Base-by-base conservation (phyloP, 2,888 invertebrate species). In the Dynastes hyllus region DNA sequence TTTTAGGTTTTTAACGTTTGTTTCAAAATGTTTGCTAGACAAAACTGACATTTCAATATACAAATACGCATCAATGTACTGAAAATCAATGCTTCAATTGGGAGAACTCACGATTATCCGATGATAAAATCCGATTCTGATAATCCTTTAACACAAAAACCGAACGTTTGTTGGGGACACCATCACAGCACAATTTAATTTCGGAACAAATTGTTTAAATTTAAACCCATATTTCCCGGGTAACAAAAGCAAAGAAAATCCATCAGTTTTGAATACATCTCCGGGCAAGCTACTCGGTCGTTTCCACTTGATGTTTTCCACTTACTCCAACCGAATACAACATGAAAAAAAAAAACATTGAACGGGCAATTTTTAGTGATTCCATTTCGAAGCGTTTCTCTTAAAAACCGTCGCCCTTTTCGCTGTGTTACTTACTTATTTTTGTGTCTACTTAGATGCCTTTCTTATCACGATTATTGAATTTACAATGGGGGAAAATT, bases 211-310 rank as follows among this genome's bases (percentile, higher is more conserved):
- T 66, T 40, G 3, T 9, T 66, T 66, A 66, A 66, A n/a, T n/a
- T 66, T n/a, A 66, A 66, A 40, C 9, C 55, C 55, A n/a, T 55
- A 55, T 55, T 55, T 66, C n/a, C 40, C 40, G 40, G n/a, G 40
- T 45, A 16, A 40, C 16, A 2, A 40, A 40, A n/a, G n/a, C 16
- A 0, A n/a, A 9, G 66, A 9, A 66, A 66, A 66, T 40, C 40
- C 16, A 4, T 55, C n/a, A 55, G 37, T 37, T 37, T 66, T 37
- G 6, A 66, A 32, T 40, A 6, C 65, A 66, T 40, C n/a, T 13
- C 16, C 11, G 16, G 0, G 1, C 40, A 13, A 16, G 8, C n/a
- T 13, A 66, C 66, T 16, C 40, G n/a, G 13, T 45, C 40, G 40
- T 66, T 66, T 40, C 40, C 22, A n/a, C 8, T 66, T 45, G 16